Base-by-base conservation (phyloP, 2,113 vertebrate genomes). In the Lophotis ruficrista region DNA sequence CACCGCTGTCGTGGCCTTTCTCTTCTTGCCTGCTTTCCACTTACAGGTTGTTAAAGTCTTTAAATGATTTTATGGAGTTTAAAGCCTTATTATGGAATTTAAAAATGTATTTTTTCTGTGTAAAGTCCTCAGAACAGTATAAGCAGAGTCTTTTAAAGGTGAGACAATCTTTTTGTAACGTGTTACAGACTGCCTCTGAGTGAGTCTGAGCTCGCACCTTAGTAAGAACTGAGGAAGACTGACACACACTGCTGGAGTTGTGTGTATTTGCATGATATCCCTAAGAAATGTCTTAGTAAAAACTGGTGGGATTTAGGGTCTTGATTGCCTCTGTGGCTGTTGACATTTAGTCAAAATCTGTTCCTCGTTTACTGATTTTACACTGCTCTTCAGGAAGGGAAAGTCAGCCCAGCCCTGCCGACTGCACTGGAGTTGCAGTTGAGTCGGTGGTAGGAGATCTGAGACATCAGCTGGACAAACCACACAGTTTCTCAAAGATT, bases 391-490 rank as follows among this genome's bases (percentile, higher is more conserved):
- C 25, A 50, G 62, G 48, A 45, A 43, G 50, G 70, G 56, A 20
- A 28, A 12, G 16, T 38, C 70, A 50, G 69, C n/a, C 60, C 47
- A 28, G 47, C 70, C 38, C 2, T 6, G 23, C 28, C 1, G 5
- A 7, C 35, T 2, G 31, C 25, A 1, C 51, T 38, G 21, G 43
- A 22, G 51, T 1, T 50, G 21, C 5, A 30, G 14, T 10, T 0
- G 3, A 22, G 38, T 23, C 33, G 5, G 24, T 76, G 50, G 11
- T 31, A 7, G n/a, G 45, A 65, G 51, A 27, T 9, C 25, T 0
- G 38, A 71, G 62, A 38, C 37, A 19, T 53, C 70, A 43, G 30
- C 51, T 30, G 18, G 14, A 30, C 30, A 71, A 53, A 18, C n/a
- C 22, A 41, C 8, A 7, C 27, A 14, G 30, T 24, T 71, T 41